These are phyloP conservation scores for Bombus balteatus DNA, from an alignment of 1,140 invertebrate species.

Conservation along the genomic window DNA sequence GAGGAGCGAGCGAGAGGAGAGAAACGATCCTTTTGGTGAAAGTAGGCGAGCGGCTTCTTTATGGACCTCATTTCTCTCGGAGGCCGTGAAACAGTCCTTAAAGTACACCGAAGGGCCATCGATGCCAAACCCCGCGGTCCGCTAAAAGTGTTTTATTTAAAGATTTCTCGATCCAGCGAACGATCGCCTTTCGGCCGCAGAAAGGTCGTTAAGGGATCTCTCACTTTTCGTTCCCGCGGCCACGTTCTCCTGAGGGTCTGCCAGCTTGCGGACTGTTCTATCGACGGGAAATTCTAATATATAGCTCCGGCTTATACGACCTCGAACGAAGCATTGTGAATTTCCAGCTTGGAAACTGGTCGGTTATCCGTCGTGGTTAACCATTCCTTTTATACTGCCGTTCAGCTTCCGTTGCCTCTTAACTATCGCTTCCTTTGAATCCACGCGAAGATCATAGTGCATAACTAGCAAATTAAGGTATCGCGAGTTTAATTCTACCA, in stretches of 20 bases:
- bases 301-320: conserved; percentile 1
- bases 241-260: conserved; percentile 1
- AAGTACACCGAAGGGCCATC: conserved; percentile 53
- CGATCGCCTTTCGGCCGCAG: conserved; percentile 6
- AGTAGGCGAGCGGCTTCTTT: conserved; percentile 35
- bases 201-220: conserved; percentile 61
- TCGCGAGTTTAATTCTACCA: background rate
- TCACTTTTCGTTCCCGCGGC: conserved; percentile 41
- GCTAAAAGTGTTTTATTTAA: conserved; percentile 61
- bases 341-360: conserved; percentile 8
- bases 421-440: background rate
- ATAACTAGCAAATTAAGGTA: background rate
- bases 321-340: conserved; percentile 14
- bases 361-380: conserved; percentile 1
- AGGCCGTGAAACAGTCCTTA: conserved; percentile 34
- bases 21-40: background rate
- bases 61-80: conserved; percentile 40
- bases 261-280: conserved; percentile 21
- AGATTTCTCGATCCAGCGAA: conserved; percentile 40
- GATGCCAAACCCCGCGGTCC: conserved; percentile 44
- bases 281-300: conserved; percentile 42
- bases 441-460: background rate
- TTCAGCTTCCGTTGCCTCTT: background rate
- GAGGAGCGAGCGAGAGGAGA: background rate
- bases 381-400: background rate